A percentile compares a stretch with the other conserved stretches of the same genome.
These are phyloP conservation scores for Tinea semifulvella DNA, from an alignment of 2,888 invertebrate genomes.

Conservation along the genomic window DNA sequence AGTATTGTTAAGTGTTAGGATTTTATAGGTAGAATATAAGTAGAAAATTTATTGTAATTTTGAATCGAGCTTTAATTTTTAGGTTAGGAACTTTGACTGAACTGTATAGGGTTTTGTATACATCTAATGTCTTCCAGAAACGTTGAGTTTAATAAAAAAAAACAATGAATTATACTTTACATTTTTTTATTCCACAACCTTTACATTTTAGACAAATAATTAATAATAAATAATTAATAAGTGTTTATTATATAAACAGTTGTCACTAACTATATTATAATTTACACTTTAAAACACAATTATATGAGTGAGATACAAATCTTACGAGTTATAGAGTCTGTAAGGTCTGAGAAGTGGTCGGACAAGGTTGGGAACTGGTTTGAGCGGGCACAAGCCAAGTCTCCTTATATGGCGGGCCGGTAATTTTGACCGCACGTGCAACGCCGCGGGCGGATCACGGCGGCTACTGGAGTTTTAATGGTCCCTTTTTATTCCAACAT, in stretches of 20 bases:
- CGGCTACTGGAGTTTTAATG: constrained; percentile 52
- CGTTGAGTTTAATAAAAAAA: constrained; percentile 32
- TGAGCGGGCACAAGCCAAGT: constrained; percentile 1
- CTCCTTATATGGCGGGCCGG: constrained; percentile 3
- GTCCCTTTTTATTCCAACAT: constrained; percentile 38
- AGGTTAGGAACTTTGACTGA: too few species aligned
- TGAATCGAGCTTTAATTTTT: constrained; percentile 54
- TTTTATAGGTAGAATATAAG: constrained; percentile 3
- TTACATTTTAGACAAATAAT: not conserved
- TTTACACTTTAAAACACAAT: not conserved
- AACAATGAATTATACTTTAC: constrained; percentile 33
- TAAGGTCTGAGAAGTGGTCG: constrained; percentile 1
- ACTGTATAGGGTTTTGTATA: not conserved
- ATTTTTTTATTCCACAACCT: constrained; percentile 32
- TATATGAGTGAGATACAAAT: constrained; percentile 9
- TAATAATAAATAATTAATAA: not conserved
- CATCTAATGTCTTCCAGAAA: constrained; percentile 8
- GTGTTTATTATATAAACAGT: not conserved
- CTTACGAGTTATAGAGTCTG: not conserved
- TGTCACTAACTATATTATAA: constrained; percentile 1
- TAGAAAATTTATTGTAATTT: constrained; percentile 46
- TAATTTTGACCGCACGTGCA: constrained; percentile 41
- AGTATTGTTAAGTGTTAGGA: constrained; percentile 31
- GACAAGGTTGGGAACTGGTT: constrained; percentile 12
- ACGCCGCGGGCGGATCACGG: constrained; percentile 33